A percentile compares a stretch with the other conserved stretches of the same genome.
Evolutionary conservation across 2,888 invertebrate genomes (phyloP).

Genomic region (Lampropteryx suffumata): DNA sequence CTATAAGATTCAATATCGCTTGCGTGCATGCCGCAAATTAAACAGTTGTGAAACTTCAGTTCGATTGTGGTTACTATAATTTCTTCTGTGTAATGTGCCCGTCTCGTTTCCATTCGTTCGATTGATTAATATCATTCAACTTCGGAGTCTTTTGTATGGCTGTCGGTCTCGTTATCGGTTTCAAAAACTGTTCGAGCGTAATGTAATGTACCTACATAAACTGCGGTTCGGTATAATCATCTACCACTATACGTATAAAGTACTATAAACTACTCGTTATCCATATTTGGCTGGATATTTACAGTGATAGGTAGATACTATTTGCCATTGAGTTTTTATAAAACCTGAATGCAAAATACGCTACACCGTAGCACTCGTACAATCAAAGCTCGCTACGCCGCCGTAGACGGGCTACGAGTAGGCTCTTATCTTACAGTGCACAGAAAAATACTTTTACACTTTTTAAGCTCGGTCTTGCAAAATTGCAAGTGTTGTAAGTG

Average conservation of each 20-base stretch:
- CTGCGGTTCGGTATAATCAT: no score
- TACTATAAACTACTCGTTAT: no score
- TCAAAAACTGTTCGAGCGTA: not conserved
- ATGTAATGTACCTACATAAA: not conserved
- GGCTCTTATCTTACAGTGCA: constrained; percentile 16
- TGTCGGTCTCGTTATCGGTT: not conserved
- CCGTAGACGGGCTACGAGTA: constrained; percentile 26
- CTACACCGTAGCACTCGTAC: constrained; percentile 22
- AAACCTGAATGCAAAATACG: constrained; percentile 15
- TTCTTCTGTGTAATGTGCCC: not conserved
- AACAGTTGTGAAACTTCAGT: no score
- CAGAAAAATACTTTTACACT: constrained; percentile 23
- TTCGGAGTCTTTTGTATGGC: not conserved
- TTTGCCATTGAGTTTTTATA: constrained; percentile 5
- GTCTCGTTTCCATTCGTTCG: not conserved
- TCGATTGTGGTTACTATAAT: no score
- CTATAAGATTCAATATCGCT: no score
- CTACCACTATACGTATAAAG: no score
- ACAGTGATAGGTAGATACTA: no score
- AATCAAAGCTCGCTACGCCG: constrained; percentile 24
- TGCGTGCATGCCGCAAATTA: no score
- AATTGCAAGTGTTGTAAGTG: constrained; percentile 8
- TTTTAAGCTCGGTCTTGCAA: constrained; percentile 13
- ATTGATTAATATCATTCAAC: constrained; percentile 3
- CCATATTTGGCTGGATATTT: no score